Evolutionary conservation across 2,888 invertebrate genomes (phyloP), one percentile per base, ranked within the genome.

Genomic region (Drosophila pseudotalamancana): DNA sequence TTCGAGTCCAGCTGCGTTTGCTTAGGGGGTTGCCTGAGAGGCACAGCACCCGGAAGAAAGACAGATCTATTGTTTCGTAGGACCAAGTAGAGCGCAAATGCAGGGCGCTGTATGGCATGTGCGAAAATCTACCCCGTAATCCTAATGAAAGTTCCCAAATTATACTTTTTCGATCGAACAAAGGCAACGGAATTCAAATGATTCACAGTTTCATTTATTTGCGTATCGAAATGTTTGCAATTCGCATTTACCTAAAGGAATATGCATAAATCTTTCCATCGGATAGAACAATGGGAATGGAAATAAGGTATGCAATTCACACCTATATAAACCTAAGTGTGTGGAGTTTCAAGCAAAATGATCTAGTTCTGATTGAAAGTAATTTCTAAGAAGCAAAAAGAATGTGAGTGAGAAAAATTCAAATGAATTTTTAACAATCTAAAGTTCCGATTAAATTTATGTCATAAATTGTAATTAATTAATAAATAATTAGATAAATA

Each of bases 41-140:
- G 48, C 62, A 42, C 40, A 42, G 72, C 68, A 68, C 61, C 63
- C 63, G 48, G 61, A 59, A 57, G 55, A 48, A 57, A 37, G 54
- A 42, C 45, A 66, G 65, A 50, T 50, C 46, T 18, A 61, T 82
- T 79, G 75, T 75, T 23, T 14, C 11, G 11, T 19, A 3, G 40
- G 11, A 43, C 34, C 21, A 80, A 73, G 63, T 70, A 70, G 79
- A 85, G 66, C 78, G 51, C 37, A 48, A 64, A 67, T 55, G 21
- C 43, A 50, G 65, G 42, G 62, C 77, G 60, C 21, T 40, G 32
- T 18, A 34, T 29, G 40, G 65, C 63, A 64, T 80, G 86, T 86
- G 83, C 81, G 83, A 86, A 81, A 84, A 78, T 84, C 86, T 78
- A 77, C 74, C 81, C 83, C 63, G 57, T 75, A 86, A 84, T 81